Conservation (phyloP, 2,113 vertebrate species). For the Puffinus mauretanicus region DNA sequence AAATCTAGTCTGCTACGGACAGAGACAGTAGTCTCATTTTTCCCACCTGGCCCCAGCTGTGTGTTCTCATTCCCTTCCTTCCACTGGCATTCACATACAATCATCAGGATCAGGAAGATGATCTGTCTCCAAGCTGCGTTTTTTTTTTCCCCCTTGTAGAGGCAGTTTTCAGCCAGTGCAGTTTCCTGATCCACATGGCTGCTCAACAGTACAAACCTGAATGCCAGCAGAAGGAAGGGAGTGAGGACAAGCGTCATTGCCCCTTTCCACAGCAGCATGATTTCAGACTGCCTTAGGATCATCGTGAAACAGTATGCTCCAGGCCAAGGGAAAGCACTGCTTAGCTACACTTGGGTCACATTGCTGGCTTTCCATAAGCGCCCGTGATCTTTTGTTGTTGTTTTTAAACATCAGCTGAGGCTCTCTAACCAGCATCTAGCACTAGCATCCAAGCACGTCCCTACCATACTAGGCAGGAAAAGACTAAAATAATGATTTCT, state of each 20-base stretch:
- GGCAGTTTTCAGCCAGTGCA: background rate
- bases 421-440: background rate
- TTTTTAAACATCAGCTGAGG: background rate
- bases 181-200: background rate
- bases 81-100: background rate
- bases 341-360: background rate
- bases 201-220: background rate
- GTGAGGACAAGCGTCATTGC: accelerated
- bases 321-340: background rate
- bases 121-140: background rate
- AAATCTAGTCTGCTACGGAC: background rate
- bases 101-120: background rate
- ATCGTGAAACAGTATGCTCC: accelerated
- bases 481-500: background rate
- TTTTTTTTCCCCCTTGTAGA: background rate
- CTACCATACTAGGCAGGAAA: background rate
- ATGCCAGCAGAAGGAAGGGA: background rate
- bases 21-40: background rate
- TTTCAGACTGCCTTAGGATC: no score
- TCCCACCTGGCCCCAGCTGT: background rate
- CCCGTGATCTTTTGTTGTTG: background rate
- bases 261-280: background rate
- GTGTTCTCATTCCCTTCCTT: background rate
- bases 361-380: background rate
- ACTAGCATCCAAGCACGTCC: background rate